phyloP scores from a whole-genome alignment of 1,140 invertebrate species.

The Galleria mellonella region DNA sequence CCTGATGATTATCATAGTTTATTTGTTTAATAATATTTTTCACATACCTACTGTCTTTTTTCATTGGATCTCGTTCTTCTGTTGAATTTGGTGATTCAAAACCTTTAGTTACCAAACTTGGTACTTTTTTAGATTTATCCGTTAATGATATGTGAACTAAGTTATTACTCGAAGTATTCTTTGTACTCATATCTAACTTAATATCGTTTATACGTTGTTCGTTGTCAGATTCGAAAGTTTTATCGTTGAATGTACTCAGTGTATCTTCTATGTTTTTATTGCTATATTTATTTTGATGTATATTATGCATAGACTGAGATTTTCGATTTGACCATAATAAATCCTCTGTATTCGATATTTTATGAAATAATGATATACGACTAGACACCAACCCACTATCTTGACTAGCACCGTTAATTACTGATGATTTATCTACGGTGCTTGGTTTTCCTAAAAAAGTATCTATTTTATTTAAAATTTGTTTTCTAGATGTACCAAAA shows the following conservation, averaged over 20 bases:
- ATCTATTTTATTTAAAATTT: conserved; percentile 65
- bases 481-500: conserved; percentile 60
- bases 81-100: conserved; percentile 3
- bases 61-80: not conserved
- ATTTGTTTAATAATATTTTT: conserved; percentile 3
- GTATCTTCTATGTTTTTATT: conserved; percentile 13
- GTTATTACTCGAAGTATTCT: not conserved
- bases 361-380: conserved; percentile 63
- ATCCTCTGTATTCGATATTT: conserved; percentile 48
- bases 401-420: conserved; percentile 19
- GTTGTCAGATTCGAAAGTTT: conserved; percentile 2
- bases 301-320: conserved; percentile 44
- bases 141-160: not conserved
- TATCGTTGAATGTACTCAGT: conserved; percentile 5
- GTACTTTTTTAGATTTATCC: conserved; percentile 10
- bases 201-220: not conserved
- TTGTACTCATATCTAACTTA: not conserved
- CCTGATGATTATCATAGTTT: conserved; percentile 6
- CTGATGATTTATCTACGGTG: conserved; percentile 22
- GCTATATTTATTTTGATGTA: conserved; percentile 26
- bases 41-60: conserved; percentile 11
- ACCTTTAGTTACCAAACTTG: conserved; percentile 19
- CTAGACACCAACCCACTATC: conserved; percentile 64
- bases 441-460: conserved; percentile 51
- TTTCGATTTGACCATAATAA: conserved; percentile 32